phyloP scores from a whole-genome alignment of 2,113 vertebrate genomes.

The Oreochromis tanganicae region DNA sequence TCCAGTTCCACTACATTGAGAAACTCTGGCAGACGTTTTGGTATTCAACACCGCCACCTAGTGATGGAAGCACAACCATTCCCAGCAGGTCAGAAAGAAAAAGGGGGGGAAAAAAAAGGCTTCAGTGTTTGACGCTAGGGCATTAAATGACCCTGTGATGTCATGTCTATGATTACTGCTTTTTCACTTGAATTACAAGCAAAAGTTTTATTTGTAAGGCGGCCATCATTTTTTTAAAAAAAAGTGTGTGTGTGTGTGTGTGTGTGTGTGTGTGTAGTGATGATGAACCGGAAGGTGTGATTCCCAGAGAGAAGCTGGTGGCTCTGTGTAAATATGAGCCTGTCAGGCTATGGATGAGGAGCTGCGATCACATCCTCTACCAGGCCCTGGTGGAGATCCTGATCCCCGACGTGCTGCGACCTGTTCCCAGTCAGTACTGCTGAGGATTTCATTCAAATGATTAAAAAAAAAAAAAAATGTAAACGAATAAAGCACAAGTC shows the following conservation, averaged over 20 bases:
- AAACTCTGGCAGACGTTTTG: slow-evolving; percentile 98
- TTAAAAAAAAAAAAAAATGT: background rate
- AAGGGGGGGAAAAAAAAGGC: background rate
- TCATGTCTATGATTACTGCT: background rate
- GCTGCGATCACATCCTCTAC: slow-evolving; percentile 96
- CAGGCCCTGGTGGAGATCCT: slow-evolving; percentile 96
- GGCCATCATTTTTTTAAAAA: background rate
- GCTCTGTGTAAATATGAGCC: slow-evolving; percentile 87
- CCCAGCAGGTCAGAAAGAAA: slow-evolving; percentile 64
- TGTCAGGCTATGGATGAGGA: slow-evolving; percentile 91
- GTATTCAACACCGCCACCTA: slow-evolving; percentile 83
- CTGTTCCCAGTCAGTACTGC: slow-evolving; percentile 87
- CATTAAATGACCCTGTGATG: background rate
- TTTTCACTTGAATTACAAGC: background rate
- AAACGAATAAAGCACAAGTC: background rate
- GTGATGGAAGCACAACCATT: slow-evolving; percentile 74
- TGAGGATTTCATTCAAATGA: background rate
- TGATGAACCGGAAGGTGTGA: slow-evolving; percentile 74
- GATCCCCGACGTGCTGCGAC: slow-evolving; percentile 92
- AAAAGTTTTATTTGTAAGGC: background rate
- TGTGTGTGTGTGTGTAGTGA: slow-evolving; percentile 66
- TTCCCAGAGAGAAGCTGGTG: slow-evolving; percentile 88
- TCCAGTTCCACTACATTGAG: slow-evolving; percentile 96
- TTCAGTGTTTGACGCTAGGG: background rate
- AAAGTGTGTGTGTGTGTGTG: background rate